Conservation (phyloP, 1,140 invertebrate genomes). For the Monomorium pharaonis region DNA sequence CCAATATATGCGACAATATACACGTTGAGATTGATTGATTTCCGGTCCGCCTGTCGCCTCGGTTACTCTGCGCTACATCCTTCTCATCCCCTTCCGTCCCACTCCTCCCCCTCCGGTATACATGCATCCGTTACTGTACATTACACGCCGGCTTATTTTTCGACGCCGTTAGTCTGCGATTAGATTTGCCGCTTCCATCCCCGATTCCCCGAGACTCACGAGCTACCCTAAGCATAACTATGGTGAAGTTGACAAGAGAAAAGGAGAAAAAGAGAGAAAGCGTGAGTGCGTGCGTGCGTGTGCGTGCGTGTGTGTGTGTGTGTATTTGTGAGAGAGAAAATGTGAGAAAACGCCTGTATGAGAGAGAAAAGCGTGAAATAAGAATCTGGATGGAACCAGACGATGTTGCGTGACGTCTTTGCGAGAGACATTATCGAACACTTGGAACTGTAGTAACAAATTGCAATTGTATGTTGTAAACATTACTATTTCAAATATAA, state of each 20-base stretch:
- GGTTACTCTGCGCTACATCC: conserved; percentile 45
- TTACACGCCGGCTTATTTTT: conserved; percentile 68
- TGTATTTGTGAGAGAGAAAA: conserved; percentile 9
- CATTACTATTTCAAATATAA: conserved; percentile 79
- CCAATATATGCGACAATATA: conserved; percentile 69
- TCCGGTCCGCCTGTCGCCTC: conserved; percentile 60
- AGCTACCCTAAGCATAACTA: conserved; percentile 2
- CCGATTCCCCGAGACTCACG: background rate
- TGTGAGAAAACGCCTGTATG: too few species aligned
- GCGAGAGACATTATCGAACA: conserved; percentile 71
- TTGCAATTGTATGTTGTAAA: conserved; percentile 79
- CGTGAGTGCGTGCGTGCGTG: background rate
- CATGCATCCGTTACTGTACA: conserved; percentile 63
- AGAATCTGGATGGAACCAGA: conserved; percentile 41
- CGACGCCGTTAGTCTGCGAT: conserved; percentile 66
- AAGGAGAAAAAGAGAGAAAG: background rate
- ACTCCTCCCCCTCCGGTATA: background rate
- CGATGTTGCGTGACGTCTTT: conserved; percentile 59
- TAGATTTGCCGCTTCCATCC: conserved; percentile 59
- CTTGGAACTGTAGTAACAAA: conserved; percentile 72
- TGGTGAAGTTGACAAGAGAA: background rate
- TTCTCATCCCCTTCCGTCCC: background rate
- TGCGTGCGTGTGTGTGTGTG: background rate
- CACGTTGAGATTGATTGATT: conserved; percentile 64
- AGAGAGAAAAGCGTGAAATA: conserved; percentile 23